Evolutionary conservation across 1,140 invertebrate species (phyloP).

Genomic region (Drosophila kanapiae): DNA sequence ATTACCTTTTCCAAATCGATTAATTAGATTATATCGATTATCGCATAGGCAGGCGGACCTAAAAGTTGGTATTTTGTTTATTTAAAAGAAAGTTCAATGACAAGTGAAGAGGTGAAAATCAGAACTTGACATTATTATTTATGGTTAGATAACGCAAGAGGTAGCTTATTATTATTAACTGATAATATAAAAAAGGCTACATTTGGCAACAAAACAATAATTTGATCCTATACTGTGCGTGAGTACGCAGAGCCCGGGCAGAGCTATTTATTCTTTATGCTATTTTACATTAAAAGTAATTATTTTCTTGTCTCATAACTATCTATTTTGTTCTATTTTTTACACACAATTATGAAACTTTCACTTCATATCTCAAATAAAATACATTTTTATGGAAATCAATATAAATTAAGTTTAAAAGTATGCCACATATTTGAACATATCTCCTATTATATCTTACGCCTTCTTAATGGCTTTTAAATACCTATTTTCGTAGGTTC

Average conservation of each 20-base stretch:
- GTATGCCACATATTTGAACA: background rate
- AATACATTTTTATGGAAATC: background rate
- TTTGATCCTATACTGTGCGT: no score
- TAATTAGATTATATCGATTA: background rate
- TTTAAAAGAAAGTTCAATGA: background rate
- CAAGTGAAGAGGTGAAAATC: background rate
- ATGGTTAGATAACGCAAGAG: background rate
- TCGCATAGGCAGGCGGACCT: background rate
- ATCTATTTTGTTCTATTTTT: background rate
- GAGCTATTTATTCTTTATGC: no score
- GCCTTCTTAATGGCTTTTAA: background rate
- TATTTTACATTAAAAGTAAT: no score
- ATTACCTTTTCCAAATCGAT: no score
- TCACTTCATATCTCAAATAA: no score
- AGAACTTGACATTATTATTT: background rate
- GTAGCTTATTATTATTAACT: background rate
- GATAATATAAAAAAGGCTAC: background rate
- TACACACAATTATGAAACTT: background rate
- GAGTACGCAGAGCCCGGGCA: no score
- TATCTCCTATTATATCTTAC: no score
- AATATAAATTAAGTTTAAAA: background rate
- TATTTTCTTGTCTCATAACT: no score
- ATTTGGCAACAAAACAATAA: no score
- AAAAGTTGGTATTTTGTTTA: background rate
- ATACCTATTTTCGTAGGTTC: background rate